Base-by-base conservation (phyloP, 2,113 vertebrate genomes). In the Hippopotamus amphibius region DNA sequence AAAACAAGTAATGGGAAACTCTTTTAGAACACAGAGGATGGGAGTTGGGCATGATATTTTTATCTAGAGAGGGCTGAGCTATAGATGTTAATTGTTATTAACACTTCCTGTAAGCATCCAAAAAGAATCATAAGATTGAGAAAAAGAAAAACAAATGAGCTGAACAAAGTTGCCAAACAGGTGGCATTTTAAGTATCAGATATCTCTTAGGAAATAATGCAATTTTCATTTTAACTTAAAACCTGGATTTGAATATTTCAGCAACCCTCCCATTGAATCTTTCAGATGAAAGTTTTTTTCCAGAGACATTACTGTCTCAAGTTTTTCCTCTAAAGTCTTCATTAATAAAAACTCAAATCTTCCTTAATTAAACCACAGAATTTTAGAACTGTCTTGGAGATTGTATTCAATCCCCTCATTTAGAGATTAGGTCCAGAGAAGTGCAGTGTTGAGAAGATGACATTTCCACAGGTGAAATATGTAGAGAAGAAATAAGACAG, bases 341-440 rank as follows among this genome's bases (percentile, higher is more conserved):
- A 55, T 65, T 66, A 89, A 79, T 41, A 86, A 97, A 83, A 15
- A 90, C 33, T 89, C 26, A 95, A 50, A 10, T 93, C 43, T 93
- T 92, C 41, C 61, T 61, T 90, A 69, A 80, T 93, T 90, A 74
- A 97, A 94, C 46, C 28, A 88, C 50, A 95, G 21, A 80, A 87
- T 65, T 96, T 71, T 93, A 81, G 50, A 90, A 61, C 61, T 41
- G 24, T 74, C n/a, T 89, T 81, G 12, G 77, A 81, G 41, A 90
- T 19, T 71, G 24, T 53, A 71, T 97, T 90, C 37, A 79, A 79
- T 65, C 12, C 19, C 61, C 69, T 85, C 37, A 94, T 82, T 92
- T 66, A 63, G 22, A 94, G 30, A 72, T 90, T 48, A 94, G 46
- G 24, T 26, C 24, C 80, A 86, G 15, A 79, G 55, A 87, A 3